A percentile compares a stretch with the other conserved stretches of the same genome.
Conservation (phyloP, 2,888 invertebrate species). For the Alitta virens region DNA sequence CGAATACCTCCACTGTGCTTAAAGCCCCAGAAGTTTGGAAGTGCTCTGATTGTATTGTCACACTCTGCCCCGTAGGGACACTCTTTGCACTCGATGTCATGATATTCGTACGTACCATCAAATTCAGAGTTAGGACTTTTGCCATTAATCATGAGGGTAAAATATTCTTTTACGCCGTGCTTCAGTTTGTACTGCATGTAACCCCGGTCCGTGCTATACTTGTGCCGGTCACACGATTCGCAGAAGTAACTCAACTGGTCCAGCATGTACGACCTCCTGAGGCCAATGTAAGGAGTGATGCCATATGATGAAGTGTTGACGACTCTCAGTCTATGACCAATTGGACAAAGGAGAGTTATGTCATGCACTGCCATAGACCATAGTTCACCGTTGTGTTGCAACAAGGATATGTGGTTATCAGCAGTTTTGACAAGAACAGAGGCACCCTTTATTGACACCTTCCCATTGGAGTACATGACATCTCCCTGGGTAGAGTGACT, state of each 20-base stretch:
- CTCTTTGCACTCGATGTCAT: constrained; percentile 29
- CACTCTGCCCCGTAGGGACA: constrained; percentile 32
- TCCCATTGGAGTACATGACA: constrained; percentile 26
- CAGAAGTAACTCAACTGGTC: constrained; percentile 33
- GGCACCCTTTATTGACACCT: constrained; percentile 21
- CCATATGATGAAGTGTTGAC: constrained; percentile 32
- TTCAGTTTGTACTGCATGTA: constrained; percentile 27
- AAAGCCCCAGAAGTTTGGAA: constrained; percentile 34
- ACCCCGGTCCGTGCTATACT: constrained; percentile 30
- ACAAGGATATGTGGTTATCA: constrained; percentile 25
- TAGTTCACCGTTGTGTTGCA: constrained; percentile 31
- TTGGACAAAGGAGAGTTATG: constrained; percentile 27
- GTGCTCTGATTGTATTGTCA: constrained; percentile 26
- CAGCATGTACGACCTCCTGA: constrained; percentile 27
- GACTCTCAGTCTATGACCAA: constrained; percentile 30
- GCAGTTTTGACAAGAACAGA: constrained; percentile 21
- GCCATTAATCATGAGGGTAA: constrained; percentile 31
- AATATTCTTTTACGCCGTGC: constrained; percentile 19
- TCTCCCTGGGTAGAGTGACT: constrained; percentile 24
- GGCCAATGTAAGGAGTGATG: constrained; percentile 21
- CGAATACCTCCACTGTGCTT: constrained; percentile 18
- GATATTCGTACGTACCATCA: constrained; percentile 26
- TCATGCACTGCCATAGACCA: constrained; percentile 32
- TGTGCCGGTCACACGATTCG: constrained; percentile 29
- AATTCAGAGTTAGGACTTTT: constrained; percentile 23